Base-by-base conservation (phyloP, 2,797 vertebrate species). In the Syngnathus rostellatus region DNA sequence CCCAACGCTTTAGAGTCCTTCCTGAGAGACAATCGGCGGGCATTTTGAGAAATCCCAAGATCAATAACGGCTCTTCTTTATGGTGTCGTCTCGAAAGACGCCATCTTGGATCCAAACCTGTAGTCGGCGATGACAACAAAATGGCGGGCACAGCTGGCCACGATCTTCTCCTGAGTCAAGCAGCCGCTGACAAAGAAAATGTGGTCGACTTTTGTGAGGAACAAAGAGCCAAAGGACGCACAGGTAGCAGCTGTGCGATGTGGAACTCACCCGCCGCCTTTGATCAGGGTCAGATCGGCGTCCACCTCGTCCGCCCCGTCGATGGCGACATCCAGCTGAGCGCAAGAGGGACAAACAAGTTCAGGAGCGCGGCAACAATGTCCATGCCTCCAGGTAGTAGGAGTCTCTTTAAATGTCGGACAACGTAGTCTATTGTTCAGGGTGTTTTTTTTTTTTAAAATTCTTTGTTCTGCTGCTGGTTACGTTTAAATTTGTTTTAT, bases 221-320 rank as follows among this genome's bases (percentile, higher is more conserved):
- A n/a, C 21, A 53, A 43, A 43, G 41, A 43, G 41, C 31, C 41
- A 43, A 43, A 10, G 58, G 38, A 31, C 1, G 2, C 0, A 6
- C 19, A 0, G 2, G 12, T 5, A 0, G 54, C 10, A 6, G 2
- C 3, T 39, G n/a, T 53, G 6, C 0, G 0, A 1, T 14, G 0
- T 45, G 2, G 40, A n/a, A 7, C 93, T 94, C 90, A 99, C 97
- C 97, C 97, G 69, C 97, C 97, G 21, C 96, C 97, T 92, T 99
- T 99, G 74, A 99, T 99, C 82, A 98, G 89, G 10, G 93, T 94
- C 72, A 99, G 94, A 7, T 93, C 88, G 7, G 84, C 82, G 66
- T 99, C 97, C 68, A 99, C 97, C 79, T 99, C 97, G 39, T 99
- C 97, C 0, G 97, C 97, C 37, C 97, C 97, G 19, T 99, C 97